phyloP scores from a whole-genome alignment of 2,888 invertebrate genomes.

The Cephalotes varians region DNA sequence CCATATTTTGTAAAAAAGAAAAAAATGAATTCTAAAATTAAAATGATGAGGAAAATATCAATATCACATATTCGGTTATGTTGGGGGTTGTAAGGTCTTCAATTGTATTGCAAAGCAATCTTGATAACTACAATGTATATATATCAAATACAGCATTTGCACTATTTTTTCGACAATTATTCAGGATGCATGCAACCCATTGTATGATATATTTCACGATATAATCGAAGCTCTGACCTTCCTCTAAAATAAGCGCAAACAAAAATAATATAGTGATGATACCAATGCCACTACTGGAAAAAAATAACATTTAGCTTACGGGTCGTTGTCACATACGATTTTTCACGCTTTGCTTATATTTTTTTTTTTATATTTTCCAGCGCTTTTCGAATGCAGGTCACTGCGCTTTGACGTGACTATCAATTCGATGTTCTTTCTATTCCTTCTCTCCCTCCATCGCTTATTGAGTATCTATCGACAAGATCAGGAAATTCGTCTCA shows the following conservation, averaged over 20 bases:
- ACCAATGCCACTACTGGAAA: neutral
- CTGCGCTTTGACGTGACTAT: constrained; percentile 47
- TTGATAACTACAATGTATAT: neutral
- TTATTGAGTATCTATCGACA: constrained; percentile 25
- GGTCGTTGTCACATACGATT: constrained; percentile 13
- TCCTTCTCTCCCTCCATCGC: neutral
- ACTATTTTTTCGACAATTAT: constrained; percentile 4
- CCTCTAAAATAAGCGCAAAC: constrained; percentile 31
- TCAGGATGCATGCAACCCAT: neutral
- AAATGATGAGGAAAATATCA: no score
- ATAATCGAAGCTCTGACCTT: constrained; percentile 18
- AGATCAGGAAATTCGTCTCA: constrained; percentile 41
- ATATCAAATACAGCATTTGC: neutral
- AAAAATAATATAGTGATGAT: constrained; percentile 20
- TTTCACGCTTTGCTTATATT: constrained; percentile 29
- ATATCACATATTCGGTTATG: no score
- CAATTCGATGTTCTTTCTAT: constrained; percentile 13
- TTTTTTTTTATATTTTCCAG: constrained; percentile 10
- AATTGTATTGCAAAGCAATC: neutral
- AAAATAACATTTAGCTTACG: constrained; percentile 26
- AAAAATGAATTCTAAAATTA: no score
- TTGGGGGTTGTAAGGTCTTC: no score
- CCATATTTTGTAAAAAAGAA: no score
- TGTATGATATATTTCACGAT: neutral
- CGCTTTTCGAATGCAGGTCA: constrained; percentile 33